Conservation (phyloP, 2,888 invertebrate species). For the Pheosia gnoma region DNA sequence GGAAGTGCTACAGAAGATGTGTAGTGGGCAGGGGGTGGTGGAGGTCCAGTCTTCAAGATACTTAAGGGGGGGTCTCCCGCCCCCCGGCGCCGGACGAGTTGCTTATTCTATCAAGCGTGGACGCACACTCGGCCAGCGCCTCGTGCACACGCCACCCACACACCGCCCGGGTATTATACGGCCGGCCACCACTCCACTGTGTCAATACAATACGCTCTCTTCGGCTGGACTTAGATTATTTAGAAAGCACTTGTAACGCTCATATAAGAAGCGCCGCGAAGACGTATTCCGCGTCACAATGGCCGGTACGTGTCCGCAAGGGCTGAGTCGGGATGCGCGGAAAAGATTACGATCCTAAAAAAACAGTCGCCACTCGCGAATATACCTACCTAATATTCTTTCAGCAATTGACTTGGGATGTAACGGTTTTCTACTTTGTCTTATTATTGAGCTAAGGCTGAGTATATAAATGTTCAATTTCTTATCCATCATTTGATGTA, state of each 20-base stretch:
- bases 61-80: constrained; percentile 65
- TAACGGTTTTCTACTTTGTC: constrained; percentile 53
- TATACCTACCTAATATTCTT: constrained; percentile 76
- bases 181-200: constrained; percentile 84
- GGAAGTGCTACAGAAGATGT: constrained; percentile 80
- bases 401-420: constrained; percentile 66
- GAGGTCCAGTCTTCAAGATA: constrained; percentile 82
- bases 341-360: constrained; percentile 84
- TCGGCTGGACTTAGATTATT: constrained; percentile 85
- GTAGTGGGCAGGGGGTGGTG: constrained; percentile 77
- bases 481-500: no score
- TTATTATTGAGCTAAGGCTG: constrained; percentile 28
- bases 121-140: constrained; percentile 62
- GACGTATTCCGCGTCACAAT: constrained; percentile 82
- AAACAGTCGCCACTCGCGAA: constrained; percentile 77
- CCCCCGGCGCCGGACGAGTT: constrained; percentile 78
- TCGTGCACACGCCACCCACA: constrained; percentile 62
- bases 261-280: constrained; percentile 83
- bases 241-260: constrained; percentile 85
- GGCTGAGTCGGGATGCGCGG: constrained; percentile 74
- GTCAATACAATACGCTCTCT: constrained; percentile 85
- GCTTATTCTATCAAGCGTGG: constrained; percentile 84
- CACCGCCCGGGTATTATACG: constrained; percentile 74
- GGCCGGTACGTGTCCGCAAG: constrained; percentile 80
- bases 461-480: not conserved